These are phyloP conservation scores for Caerostris extrusa DNA, from an alignment of 1,140 invertebrate species.

Conservation along the genomic window DNA sequence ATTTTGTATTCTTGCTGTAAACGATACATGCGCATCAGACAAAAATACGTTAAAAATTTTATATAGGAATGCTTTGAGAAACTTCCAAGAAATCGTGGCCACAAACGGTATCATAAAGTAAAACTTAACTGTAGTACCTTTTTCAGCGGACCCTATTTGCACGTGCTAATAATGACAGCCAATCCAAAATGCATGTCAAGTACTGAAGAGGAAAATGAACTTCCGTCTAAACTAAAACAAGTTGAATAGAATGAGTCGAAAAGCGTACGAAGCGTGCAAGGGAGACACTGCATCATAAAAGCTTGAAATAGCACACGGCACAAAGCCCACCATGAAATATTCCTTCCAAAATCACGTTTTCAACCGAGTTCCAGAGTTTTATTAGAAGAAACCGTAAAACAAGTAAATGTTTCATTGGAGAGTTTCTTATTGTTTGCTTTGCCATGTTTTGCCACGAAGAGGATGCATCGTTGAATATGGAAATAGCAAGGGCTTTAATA, in stretches of 20 bases:
- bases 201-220: slow-evolving; percentile 2
- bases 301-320: background rate
- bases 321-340: slow-evolving; percentile 11
- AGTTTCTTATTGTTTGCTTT: background rate
- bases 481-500: background rate
- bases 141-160: background rate
- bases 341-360: slow-evolving; percentile 62
- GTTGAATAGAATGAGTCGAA: slow-evolving; percentile 19
- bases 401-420: background rate
- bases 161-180: slow-evolving; percentile 28
- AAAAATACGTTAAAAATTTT: background rate
- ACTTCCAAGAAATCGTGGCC: background rate
- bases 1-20: no score
- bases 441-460: background rate
- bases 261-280: background rate
- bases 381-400: background rate
- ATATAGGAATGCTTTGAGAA: background rate
- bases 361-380: slow-evolving; percentile 5
- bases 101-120: background rate
- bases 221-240: background rate
- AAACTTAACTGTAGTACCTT: background rate
- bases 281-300: background rate
- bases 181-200: background rate
- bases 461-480: background rate
- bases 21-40: background rate